Evolutionary conservation across 2,797 vertebrate genomes (phyloP), one percentile per base, ranked within the genome.

Genomic region (Iguana delicatissima): DNA sequence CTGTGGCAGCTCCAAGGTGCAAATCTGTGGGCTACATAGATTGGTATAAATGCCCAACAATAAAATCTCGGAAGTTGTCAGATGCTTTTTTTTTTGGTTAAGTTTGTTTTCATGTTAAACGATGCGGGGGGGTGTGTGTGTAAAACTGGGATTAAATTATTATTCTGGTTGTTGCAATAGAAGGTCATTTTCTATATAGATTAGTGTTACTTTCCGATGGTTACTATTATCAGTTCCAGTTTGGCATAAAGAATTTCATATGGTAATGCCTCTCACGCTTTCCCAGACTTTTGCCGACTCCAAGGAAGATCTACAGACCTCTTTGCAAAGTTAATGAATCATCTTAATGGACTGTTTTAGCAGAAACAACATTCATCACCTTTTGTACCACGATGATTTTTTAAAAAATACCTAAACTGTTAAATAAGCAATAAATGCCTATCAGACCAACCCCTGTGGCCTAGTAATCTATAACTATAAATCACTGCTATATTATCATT

Each of bases 381-480:
- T 96, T 96, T 96, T 96, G 96, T 96, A 94, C 93, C 90, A 93
- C 90, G 90, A 93, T 95, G 93, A 95, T 95, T 96, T 90, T 64
- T 24, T 92, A 93, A 93, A 93, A 96, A 96, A 93, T 92, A 94
- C 93, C 96, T 95, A 96, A 96, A 96, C 90, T 91, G 94, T 95
- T 96, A 96, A 97, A 95, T 94, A 96, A 96, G 95, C 95, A 95
- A 97, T 97, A 96, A 97, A 97, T 94, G 93, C 95, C 96, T 95
- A 96, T 97, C 96, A 96, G 95, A 95, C 93, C 93, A 95, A 90
- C 92, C 91, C 76, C 89, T 89, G 91, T 38, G 93, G 90, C 76
- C 93, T 74, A 76, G 94, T 95, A 94, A 97, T 95, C 93, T 96
- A 95, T 95, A 92, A 35, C 96, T 85, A 88, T 96, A 97, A 95